A percentile compares a stretch with the other conserved stretches of the same genome.
phyloP scores from a whole-genome alignment of 2,113 vertebrate species.

The Rhinolophus sinicus region DNA sequence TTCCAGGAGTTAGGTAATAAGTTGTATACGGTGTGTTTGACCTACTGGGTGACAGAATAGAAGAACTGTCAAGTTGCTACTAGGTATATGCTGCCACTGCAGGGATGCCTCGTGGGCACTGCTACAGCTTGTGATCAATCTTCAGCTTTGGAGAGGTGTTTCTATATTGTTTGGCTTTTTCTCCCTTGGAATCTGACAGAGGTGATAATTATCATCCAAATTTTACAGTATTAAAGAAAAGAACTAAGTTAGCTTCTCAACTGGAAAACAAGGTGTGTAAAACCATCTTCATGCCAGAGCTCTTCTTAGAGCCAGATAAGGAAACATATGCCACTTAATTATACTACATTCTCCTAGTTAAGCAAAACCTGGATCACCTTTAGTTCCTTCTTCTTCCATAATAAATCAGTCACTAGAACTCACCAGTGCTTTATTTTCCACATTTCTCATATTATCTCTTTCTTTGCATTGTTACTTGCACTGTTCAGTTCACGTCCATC shows the following conservation, averaged over 20 bases:
- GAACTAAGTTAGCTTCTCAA: constrained; percentile 18
- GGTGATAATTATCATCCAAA: constrained; percentile 35
- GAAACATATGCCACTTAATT: neutral
- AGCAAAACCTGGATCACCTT: neutral
- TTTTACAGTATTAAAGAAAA: constrained; percentile 45
- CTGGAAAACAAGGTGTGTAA: neutral
- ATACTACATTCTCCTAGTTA: neutral
- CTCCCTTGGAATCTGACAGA: constrained; percentile 32
- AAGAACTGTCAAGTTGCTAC: neutral
- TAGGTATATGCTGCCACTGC: neutral
- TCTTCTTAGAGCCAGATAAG: constrained; percentile 4
- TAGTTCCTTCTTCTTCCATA: neutral
- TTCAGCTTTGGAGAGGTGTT: constrained; percentile 34
- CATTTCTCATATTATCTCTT: neutral
- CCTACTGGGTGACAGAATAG: neutral
- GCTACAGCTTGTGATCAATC: neutral
- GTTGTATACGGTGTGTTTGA: neutral
- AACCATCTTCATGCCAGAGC: neutral
- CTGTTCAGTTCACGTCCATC: neutral
- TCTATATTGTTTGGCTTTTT: constrained; percentile 36
- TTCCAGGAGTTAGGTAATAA: constrained; percentile 6
- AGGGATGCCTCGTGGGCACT: neutral
- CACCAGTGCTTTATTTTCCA: neutral
- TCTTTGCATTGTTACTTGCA: neutral
- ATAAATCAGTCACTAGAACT: neutral